phyloP scores from a whole-genome alignment of 2,797 vertebrate species.

The Ispidina picta region DNA sequence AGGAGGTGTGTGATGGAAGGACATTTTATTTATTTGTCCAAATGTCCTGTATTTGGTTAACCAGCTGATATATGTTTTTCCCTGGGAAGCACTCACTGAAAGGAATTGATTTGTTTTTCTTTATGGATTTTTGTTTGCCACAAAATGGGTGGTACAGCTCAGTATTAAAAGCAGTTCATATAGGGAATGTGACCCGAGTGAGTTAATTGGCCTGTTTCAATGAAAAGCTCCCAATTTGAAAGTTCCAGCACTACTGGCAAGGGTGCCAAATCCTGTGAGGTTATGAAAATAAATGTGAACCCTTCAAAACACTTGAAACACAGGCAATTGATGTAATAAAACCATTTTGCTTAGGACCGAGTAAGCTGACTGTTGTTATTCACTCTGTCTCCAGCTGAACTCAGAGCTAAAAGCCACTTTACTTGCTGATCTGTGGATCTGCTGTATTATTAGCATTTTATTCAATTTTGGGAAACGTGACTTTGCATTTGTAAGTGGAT shows the following conservation, averaged over 20 bases:
- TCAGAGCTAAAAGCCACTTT: slow-evolving; percentile 76
- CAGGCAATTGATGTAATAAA: slow-evolving; percentile 68
- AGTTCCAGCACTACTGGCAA: slow-evolving; percentile 56
- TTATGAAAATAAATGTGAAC: slow-evolving; percentile 73
- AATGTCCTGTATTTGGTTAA: background rate
- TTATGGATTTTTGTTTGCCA: slow-evolving; percentile 28
- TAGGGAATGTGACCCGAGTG: slow-evolving; percentile 11
- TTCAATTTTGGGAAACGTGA: slow-evolving; percentile 71
- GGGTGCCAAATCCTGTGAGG: slow-evolving; percentile 67
- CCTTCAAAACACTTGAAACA: slow-evolving; percentile 70
- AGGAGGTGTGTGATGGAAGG: background rate
- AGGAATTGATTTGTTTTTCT: background rate
- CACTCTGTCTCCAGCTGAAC: slow-evolving; percentile 64
- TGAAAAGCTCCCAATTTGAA: slow-evolving; percentile 49
- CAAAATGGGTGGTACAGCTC: background rate
- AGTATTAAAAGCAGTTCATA: slow-evolving; percentile 36
- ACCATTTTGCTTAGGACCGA: slow-evolving; percentile 66
- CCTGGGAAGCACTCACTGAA: background rate
- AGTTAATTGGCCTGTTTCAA: slow-evolving; percentile 45
- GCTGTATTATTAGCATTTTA: slow-evolving; percentile 75
- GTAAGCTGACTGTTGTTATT: slow-evolving; percentile 68
- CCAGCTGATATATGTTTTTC: background rate
- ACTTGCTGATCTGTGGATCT: slow-evolving; percentile 67
- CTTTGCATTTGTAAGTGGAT: slow-evolving; percentile 75
- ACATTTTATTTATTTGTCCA: background rate